Conservation (phyloP, 2,888 invertebrate genomes). For the Phyllotreta striolata region DNA sequence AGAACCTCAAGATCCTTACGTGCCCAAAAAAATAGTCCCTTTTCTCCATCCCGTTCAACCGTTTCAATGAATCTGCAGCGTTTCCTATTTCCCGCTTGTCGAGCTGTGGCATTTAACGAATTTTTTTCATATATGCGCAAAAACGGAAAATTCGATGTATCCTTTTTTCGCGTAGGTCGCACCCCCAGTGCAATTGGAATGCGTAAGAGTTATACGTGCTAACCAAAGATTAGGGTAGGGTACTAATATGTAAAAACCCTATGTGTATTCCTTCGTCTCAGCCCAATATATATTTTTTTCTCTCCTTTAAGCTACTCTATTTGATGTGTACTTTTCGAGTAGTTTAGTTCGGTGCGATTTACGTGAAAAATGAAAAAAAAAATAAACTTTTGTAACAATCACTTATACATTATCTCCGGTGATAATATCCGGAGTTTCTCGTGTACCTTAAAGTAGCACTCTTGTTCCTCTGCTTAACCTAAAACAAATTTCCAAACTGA, state of each 20-base stretch:
- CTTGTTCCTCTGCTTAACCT: constrained; percentile 62
- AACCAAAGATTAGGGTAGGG: too few species aligned
- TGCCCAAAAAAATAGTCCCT: constrained; percentile 23
- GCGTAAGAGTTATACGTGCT: background rate
- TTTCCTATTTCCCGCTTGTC: constrained; percentile 55
- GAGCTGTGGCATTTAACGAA: constrained; percentile 59
- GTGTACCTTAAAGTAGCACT: constrained; percentile 49
- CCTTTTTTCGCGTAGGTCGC: constrained; percentile 44
- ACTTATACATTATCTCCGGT: constrained; percentile 42
- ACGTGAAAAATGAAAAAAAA: constrained; percentile 43
- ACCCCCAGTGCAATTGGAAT: too few species aligned
- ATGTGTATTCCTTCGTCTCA: background rate
- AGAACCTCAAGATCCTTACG: constrained; percentile 53
- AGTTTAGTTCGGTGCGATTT: constrained; percentile 36
- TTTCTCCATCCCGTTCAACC: constrained; percentile 38
- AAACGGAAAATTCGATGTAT: constrained; percentile 57
- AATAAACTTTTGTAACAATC: constrained; percentile 56
- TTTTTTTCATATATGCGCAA: constrained; percentile 49
- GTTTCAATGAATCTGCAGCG: constrained; percentile 54
- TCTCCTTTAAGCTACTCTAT: background rate
- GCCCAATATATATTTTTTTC: background rate
- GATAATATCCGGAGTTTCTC: constrained; percentile 39
- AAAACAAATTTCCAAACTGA: constrained; percentile 41
- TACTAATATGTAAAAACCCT: too few species aligned
- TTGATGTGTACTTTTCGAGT: too few species aligned